Percentiles rank a stretch among this genome's conserved stretches.
Conservation (phyloP, 2,113 vertebrate genomes). For the Nettapus auritus region DNA sequence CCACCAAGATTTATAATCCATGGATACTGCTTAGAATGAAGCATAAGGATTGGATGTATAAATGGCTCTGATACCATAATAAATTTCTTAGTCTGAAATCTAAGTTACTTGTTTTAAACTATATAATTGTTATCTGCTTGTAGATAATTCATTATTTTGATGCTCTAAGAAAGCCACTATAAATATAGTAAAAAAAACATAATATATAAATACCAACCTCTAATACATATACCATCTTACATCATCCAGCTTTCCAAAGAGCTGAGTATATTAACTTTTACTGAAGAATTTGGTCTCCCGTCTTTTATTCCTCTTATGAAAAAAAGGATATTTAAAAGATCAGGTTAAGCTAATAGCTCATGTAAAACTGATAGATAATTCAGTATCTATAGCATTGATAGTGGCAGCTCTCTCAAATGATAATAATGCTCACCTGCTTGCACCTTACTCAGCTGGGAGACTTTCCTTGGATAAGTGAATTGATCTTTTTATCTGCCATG, state of each 20-base stretch:
- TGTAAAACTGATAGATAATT: neutral
- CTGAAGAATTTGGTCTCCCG: neutral
- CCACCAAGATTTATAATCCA: neutral
- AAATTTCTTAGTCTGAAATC: neutral
- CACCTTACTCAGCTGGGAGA: neutral
- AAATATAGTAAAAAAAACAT: neutral
- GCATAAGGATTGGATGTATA: neutral
- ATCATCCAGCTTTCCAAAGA: neutral
- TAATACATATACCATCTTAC: neutral
- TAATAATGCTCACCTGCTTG: neutral
- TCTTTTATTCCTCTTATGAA: neutral
- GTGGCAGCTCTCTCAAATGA: neutral
- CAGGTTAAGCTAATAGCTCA: neutral
- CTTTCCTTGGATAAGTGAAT: neutral
- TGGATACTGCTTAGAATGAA: neutral
- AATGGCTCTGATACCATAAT: neutral
- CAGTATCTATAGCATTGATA: neutral
- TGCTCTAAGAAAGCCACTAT: neutral
- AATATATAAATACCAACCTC: neutral
- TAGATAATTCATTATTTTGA: neutral
- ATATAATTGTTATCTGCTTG: neutral
- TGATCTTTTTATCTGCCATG: accelerated
- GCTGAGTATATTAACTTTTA: neutral
- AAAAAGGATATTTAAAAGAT: neutral
- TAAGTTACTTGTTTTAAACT: neutral